Conservation (phyloP, 2,113 vertebrate species). For the Dryoscopus gambensis region DNA sequence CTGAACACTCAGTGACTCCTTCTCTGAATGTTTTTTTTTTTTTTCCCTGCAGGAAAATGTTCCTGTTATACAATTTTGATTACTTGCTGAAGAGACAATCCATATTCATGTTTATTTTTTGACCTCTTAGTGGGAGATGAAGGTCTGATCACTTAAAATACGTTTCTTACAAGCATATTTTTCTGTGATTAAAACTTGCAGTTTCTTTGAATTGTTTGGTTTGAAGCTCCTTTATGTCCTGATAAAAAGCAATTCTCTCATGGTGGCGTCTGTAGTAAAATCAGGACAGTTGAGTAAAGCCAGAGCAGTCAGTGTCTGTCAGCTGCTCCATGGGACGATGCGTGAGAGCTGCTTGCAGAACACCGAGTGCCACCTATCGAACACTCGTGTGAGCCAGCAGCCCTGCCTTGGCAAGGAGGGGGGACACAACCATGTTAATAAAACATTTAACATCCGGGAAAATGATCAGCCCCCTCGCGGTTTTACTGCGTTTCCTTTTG, state of each 20-base stretch:
- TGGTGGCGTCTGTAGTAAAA: neutral
- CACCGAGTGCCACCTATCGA: conserved; percentile 6
- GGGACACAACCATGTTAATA: neutral
- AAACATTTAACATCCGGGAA: neutral
- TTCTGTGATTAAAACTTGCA: neutral
- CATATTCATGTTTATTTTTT: neutral
- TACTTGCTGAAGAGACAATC: neutral
- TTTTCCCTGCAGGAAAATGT: neutral
- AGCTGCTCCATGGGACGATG: neutral
- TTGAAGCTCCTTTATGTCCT: neutral
- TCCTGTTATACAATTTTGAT: neutral
- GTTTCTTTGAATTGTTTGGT: neutral
- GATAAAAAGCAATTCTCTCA: neutral
- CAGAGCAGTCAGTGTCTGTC: neutral
- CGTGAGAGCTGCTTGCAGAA: neutral
- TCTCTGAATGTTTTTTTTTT: neutral
- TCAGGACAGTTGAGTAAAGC: neutral
- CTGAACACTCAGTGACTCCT: neutral
- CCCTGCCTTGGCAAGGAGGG: neutral
- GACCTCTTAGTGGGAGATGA: neutral
- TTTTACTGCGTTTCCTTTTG: neutral
- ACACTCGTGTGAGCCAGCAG: neutral
- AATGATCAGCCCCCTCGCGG: neutral
- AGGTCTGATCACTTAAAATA: neutral
- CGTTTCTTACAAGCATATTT: neutral